A percentile compares a stretch with the other conserved stretches of the same genome.
phyloP scores from a whole-genome alignment of 2,888 invertebrate genomes.

The Panzeria rudis region DNA sequence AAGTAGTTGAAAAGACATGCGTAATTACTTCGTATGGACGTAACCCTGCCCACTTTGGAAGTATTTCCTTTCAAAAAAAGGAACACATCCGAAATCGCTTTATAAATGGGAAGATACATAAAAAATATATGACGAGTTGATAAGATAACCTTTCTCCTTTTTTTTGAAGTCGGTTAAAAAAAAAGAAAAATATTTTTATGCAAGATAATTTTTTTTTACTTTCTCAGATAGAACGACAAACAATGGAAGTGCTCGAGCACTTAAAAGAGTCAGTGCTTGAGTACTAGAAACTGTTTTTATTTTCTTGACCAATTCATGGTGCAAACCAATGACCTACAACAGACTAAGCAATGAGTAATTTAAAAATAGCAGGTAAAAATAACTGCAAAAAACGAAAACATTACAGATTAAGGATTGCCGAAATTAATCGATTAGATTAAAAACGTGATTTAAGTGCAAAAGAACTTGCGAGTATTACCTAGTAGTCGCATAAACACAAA shows the following conservation, averaged over 20 bases:
- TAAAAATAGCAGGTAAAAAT: background rate
- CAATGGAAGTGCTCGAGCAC: constrained; percentile 20
- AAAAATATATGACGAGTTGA: too few relatives aligned
- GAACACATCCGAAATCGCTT: too few relatives aligned
- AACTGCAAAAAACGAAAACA: background rate
- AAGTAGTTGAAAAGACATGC: too few relatives aligned
- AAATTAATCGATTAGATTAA: constrained; percentile 15
- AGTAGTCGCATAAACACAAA: background rate
- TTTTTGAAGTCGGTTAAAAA: too few relatives aligned
- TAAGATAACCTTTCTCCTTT: too few relatives aligned
- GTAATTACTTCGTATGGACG: too few relatives aligned
- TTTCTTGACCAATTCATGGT: background rate
- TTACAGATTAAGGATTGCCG: background rate
- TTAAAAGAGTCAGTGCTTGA: constrained; percentile 8
- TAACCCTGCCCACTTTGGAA: too few relatives aligned
- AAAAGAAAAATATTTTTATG: too few relatives aligned
- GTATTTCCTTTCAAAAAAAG: too few relatives aligned
- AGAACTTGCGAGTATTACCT: background rate
- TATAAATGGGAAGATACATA: too few relatives aligned
- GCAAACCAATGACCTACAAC: background rate
- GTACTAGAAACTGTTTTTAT: background rate
- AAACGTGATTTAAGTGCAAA: constrained; percentile 5
- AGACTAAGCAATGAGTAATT: background rate
- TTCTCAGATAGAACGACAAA: background rate
- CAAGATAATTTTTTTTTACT: background rate